These are phyloP conservation scores for Columba janthina DNA, from an alignment of 2,113 vertebrate genomes.

Conservation along the genomic window DNA sequence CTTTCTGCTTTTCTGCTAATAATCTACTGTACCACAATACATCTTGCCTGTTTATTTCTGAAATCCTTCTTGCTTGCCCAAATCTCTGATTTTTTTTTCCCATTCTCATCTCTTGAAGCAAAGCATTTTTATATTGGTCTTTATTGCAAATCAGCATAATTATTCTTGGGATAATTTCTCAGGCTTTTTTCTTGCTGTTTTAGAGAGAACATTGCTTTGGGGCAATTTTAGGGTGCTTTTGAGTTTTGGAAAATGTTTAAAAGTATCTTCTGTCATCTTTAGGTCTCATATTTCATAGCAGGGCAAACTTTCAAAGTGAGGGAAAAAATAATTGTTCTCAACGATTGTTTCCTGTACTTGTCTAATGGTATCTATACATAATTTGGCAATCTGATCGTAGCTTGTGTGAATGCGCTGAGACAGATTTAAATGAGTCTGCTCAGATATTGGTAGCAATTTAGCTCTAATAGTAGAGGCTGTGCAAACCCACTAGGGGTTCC, in stretches of 20 bases:
- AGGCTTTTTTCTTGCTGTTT: not conserved
- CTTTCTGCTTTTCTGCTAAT: not conserved
- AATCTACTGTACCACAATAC: not conserved
- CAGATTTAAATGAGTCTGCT: not conserved
- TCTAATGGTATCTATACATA: not conserved
- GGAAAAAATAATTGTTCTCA: not conserved
- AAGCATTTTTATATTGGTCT: not conserved
- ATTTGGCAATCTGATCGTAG: not conserved
- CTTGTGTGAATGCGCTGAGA: not conserved
- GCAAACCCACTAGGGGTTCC: not conserved
- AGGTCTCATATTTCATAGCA: not conserved
- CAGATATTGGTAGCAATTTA: not conserved
- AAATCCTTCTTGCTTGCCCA: not conserved
- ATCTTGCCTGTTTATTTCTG: not conserved
- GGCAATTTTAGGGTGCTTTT: not conserved
- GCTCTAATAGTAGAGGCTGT: not conserved
- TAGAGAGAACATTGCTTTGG: not conserved
- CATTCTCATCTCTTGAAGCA: not conserved
- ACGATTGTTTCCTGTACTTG: not conserved
- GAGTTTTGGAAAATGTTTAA: not conserved
- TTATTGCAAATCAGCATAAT: not conserved
- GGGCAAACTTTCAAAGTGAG: not conserved
- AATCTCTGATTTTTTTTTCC: not conserved
- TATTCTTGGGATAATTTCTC: not conserved
- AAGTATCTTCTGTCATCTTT: not conserved